Conservation (phyloP, 2,113 vertebrate genomes). For the Pygoscelis adeliae region DNA sequence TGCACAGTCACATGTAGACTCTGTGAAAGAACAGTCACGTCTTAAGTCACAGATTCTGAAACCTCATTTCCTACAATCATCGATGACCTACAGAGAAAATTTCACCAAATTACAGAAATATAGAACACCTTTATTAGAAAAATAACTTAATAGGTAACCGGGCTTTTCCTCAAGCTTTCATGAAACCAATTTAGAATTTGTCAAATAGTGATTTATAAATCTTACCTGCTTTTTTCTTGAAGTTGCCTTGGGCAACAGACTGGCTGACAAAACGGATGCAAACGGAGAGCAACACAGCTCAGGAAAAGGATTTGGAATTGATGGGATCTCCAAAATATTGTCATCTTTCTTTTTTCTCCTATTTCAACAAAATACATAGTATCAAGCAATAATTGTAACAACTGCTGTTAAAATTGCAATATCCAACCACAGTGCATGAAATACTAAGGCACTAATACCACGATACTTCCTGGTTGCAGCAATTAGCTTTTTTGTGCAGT, state of each 20-base stretch:
- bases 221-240: slow-evolving; percentile 89
- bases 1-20: not conserved
- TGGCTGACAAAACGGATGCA: slow-evolving; percentile 82
- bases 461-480: not conserved
- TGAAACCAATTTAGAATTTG: not conserved
- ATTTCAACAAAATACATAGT: slow-evolving; percentile 72
- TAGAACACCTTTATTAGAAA: not conserved
- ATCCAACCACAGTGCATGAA: not conserved
- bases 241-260: slow-evolving; percentile 88
- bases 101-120: slow-evolving; percentile 23
- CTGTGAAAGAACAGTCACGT: not conserved
- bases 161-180: not conserved
- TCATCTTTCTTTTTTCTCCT: slow-evolving; percentile 76
- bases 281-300: slow-evolving; percentile 83
- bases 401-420: slow-evolving; percentile 4
- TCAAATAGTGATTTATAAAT: slow-evolving; percentile 27
- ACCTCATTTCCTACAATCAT: not conserved
- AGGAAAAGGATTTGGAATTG: slow-evolving; percentile 87
- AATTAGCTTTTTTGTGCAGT: slow-evolving; percentile 3
- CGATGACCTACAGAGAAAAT: not conserved
- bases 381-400: slow-evolving; percentile 43
- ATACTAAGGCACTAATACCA: not conserved
- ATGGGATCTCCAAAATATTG: slow-evolving; percentile 73
- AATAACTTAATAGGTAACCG: not conserved
- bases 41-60: slow-evolving; percentile 14